Percentiles rank a stretch among this genome's conserved stretches.
Evolutionary conservation across 2,888 invertebrate genomes (phyloP).

Genomic region (Himalopsyche japonica): DNA sequence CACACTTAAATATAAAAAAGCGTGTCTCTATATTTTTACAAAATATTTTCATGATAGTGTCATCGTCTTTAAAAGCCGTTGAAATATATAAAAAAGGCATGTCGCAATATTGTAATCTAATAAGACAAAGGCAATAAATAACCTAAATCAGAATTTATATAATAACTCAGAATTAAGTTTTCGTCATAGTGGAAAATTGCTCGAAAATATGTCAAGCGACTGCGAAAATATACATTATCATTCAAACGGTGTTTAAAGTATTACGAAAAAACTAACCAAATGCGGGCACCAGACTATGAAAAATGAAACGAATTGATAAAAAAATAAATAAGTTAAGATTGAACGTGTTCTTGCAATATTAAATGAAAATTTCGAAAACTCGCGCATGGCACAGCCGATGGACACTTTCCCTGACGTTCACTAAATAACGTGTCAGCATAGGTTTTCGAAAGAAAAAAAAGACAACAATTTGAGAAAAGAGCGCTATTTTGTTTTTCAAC

Average conservation of each 20-base stretch:
- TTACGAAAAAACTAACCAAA: background rate
- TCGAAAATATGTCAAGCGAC: background rate
- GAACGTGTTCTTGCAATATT: background rate
- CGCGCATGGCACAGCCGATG: conserved; percentile 6
- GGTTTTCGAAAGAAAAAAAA: background rate
- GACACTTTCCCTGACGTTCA: conserved; percentile 17
- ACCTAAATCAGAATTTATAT: no score
- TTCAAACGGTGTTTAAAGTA: background rate
- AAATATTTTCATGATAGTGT: no score
- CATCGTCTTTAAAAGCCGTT: no score
- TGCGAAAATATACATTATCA: background rate
- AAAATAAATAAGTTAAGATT: background rate
- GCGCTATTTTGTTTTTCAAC: no score
- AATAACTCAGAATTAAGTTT: no score
- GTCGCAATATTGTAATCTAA: no score
- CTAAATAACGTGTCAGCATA: background rate
- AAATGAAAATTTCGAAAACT: background rate
- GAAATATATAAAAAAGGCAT: no score
- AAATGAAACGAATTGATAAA: background rate
- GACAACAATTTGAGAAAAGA: no score
- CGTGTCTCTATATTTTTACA: no score
- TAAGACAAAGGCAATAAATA: no score
- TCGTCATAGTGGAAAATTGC: background rate
- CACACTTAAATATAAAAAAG: no score
- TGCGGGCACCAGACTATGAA: background rate